Percentiles rank a stretch among this genome's conserved stretches.
Conservation (phyloP, 1,140 invertebrate species). For the Drosophila asahinai region DNA sequence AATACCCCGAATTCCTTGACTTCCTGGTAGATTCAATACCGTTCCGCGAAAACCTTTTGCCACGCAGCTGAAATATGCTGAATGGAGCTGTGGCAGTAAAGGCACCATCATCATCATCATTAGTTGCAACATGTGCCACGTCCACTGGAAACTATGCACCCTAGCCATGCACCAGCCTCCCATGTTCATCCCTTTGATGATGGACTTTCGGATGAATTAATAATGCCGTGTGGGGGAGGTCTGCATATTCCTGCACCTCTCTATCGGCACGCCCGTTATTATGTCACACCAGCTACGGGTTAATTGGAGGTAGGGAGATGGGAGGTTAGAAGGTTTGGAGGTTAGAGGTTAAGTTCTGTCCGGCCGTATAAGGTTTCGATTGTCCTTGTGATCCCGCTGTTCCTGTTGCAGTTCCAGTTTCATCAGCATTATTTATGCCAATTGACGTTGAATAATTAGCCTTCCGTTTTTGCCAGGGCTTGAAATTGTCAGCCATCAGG, state of each 20-base stretch:
- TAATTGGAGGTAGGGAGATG: conserved; percentile 6
- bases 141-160: conserved; percentile 9
- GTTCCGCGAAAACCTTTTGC: conserved; percentile 44
- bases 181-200: conserved; percentile 22
- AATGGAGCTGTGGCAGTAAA: conserved; percentile 22
- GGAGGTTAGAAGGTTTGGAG: not conserved
- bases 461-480: conserved; percentile 43
- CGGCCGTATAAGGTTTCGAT: conserved; percentile 33
- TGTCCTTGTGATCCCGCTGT: conserved; percentile 30
- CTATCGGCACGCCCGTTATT: conserved; percentile 40
- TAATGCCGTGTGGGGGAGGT: conserved; percentile 33
- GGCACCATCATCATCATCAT: conserved; percentile 18
- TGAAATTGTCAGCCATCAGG: conserved; percentile 43
- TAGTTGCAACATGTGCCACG: conserved; percentile 44
- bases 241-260: conserved; percentile 39
- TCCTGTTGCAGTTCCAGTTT: conserved; percentile 22
- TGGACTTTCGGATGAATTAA: conserved; percentile 45
- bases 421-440: conserved; percentile 75
- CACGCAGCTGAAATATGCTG: conserved; percentile 65
- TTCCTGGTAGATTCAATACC: conserved; percentile 34
- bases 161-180: not conserved
- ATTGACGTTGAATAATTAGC: conserved; percentile 82
- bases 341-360: conserved; percentile 10
- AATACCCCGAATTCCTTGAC: conserved; percentile 22
- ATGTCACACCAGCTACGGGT: conserved; percentile 44